Evolutionary conservation across 2,888 invertebrate genomes (phyloP).

Genomic region (Microplitis manilae): DNA sequence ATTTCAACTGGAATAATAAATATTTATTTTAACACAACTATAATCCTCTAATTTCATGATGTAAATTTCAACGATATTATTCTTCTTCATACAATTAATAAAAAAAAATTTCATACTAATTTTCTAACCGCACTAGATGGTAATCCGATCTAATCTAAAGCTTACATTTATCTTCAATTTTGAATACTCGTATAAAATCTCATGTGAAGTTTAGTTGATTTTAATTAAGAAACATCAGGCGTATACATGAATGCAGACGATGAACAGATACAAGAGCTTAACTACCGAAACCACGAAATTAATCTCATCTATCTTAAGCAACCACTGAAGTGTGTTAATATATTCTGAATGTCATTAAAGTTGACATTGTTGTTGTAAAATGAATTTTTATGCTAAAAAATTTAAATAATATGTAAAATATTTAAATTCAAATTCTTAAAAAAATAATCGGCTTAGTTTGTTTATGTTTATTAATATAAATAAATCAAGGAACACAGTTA

Average conservation of each 20-base stretch:
- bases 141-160: slow-evolving; percentile 16
- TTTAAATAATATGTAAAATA: not conserved
- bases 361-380: not conserved
- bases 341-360: not conserved
- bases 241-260: slow-evolving; percentile 22
- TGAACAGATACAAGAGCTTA: not conserved
- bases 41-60: too few relatives aligned
- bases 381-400: not conserved
- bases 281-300: slow-evolving; percentile 32
- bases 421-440: not conserved
- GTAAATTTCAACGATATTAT: not conserved
- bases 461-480: not conserved
- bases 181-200: slow-evolving; percentile 12
- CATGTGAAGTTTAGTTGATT: slow-evolving; percentile 1
- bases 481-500: not conserved
- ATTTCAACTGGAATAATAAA: not conserved
- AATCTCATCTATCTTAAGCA: slow-evolving; percentile 25
- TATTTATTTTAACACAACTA: not conserved
- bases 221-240: slow-evolving; percentile 12
- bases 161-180: slow-evolving; percentile 22
- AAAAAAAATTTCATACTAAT: not conserved
- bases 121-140: slow-evolving; percentile 15
- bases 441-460: not conserved
- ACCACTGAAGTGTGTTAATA: not conserved
- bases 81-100: too few relatives aligned